Evolutionary conservation across 1,140 invertebrate genomes (phyloP), one percentile per base, ranked within the genome.

Genomic region (Marisa cornuarietis): DNA sequence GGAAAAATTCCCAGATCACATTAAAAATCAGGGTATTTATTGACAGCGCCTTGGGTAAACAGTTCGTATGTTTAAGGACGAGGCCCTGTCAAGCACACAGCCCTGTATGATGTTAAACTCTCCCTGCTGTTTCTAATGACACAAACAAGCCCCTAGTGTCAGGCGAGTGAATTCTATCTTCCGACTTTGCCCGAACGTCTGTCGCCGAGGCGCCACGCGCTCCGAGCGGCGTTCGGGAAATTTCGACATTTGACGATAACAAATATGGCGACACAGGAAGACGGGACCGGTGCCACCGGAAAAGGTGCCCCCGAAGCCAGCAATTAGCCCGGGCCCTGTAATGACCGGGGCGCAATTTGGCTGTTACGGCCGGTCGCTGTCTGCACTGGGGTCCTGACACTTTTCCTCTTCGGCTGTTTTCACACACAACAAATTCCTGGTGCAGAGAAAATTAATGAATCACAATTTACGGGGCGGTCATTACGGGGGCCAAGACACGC

Each of bases 221-320:
- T n/a, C 76, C 63, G 76, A 77, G 63, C 61, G 16, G 63, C 42
- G 49, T 26, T 77, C 76, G 76, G 76, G 63, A 77, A 77, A 77
- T 77, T 77, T 77, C 76, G 76, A 54, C 58, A 76, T 62, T 68
- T 68, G 76, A 77, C 74, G 74, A 63, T 76, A 76, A 76, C 74
- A 65, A 76, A 68, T 77, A 77, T 54, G 63, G 76, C 31, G 76
- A 68, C 76, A 68, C 76, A 31, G 76, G 76, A 77, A 77, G 49
- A 69, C 63, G 58, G 58, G 76, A 54, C 76, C 76, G 76, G 76
- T 77, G 76, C 76, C 49, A 68, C 76, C 76, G 76, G 76, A 77
- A 77, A 69, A 77, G 51, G 26, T 14, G 26, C 51, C 75, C 63
- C 76, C 20, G 16, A n/a, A 20, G 49, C 76, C 65, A n/a, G 76